Conservation (phyloP, 2,888 invertebrate species). For the Polietes domitor region DNA sequence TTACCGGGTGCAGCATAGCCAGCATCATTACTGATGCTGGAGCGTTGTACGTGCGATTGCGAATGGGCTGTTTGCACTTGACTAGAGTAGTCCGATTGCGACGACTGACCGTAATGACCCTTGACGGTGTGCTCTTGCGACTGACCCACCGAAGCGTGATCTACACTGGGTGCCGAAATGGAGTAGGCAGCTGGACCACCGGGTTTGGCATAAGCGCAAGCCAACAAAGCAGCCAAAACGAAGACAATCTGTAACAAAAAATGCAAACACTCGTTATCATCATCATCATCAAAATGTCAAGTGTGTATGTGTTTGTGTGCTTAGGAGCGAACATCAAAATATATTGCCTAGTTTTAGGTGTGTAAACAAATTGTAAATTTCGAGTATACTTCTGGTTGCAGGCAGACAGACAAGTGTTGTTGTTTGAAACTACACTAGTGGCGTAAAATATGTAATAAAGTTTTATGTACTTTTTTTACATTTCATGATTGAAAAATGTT, state of each 20-base stretch:
- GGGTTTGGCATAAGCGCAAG: constrained; percentile 76
- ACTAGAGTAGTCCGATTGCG: constrained; percentile 80
- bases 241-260: constrained; percentile 74
- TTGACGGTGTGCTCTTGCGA: constrained; percentile 80
- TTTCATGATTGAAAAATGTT: too few species aligned
- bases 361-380: too few species aligned
- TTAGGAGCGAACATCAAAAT: too few species aligned
- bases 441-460: too few species aligned
- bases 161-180: constrained; percentile 79
- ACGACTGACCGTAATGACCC: constrained; percentile 80
- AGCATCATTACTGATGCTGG: constrained; percentile 80
- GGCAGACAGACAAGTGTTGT: too few species aligned
- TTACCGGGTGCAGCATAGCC: constrained; percentile 76
- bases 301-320: too few species aligned
- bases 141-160: constrained; percentile 79
- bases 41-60: constrained; percentile 79
- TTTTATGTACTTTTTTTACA: too few species aligned
- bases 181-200: constrained; percentile 80
- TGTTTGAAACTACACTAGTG: too few species aligned
- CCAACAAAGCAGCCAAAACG: constrained; percentile 77
- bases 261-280: not conserved
- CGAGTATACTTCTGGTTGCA: too few species aligned
- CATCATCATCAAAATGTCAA: constrained; percentile 4
- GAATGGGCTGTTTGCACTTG: constrained; percentile 80
- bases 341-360: constrained; percentile 13